Evolutionary conservation across 2,888 invertebrate species (phyloP).

Genomic region (Baronia brevicornis): DNA sequence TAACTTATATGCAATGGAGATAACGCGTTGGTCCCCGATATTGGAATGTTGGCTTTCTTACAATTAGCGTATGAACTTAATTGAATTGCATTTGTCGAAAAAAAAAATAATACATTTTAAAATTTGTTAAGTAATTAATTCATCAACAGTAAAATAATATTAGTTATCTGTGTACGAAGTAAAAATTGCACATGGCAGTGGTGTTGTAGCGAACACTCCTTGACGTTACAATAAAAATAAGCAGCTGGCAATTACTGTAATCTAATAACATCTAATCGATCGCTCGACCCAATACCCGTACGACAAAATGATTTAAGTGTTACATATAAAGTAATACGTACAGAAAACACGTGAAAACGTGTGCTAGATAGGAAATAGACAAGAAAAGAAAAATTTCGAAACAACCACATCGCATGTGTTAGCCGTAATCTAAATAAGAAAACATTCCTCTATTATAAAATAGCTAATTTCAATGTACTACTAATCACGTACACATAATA

Average conservation of each 20-base stretch:
- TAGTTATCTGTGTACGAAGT: constrained; percentile 51
- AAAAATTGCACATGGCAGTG: constrained; percentile 73
- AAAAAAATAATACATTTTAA: background rate
- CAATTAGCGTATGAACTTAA: background rate
- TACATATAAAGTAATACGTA: constrained; percentile 10
- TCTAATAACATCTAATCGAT: constrained; percentile 61
- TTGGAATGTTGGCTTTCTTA: constrained; percentile 64
- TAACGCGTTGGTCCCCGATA: constrained; percentile 52
- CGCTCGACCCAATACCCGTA: constrained; percentile 39
- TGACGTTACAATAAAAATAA: constrained; percentile 57
- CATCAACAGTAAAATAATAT: constrained; percentile 42
- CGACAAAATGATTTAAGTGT: constrained; percentile 22
- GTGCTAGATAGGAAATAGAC: too few species aligned
- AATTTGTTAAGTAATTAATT: constrained; percentile 1
- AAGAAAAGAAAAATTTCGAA: too few species aligned
- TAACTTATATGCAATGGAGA: constrained; percentile 3
- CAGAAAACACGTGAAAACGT: constrained; percentile 16
- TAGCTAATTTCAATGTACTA: too few species aligned
- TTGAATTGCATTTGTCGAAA: constrained; percentile 1
- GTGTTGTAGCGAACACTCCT: constrained; percentile 65
- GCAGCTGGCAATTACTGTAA: constrained; percentile 73
- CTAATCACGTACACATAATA: too few species aligned
- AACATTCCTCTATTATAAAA: too few species aligned
- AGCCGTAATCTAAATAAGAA: too few species aligned
- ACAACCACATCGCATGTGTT: too few species aligned